These are phyloP conservation scores for Rhodeus uyekii DNA, from an alignment of 2,797 vertebrate genomes.

Conservation along the genomic window DNA sequence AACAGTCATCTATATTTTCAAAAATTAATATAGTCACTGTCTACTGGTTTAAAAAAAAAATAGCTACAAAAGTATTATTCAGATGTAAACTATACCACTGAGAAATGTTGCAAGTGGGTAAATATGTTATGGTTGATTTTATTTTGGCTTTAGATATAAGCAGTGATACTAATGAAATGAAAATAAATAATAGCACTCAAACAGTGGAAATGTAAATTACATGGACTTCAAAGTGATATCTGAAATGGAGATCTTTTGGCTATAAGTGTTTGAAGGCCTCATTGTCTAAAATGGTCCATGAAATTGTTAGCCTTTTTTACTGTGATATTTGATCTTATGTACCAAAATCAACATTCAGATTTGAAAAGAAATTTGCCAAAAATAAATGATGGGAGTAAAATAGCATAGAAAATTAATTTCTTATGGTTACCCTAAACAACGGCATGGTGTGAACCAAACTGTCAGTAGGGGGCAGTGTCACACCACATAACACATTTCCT, in stretches of 20 bases:
- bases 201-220: constrained; percentile 16
- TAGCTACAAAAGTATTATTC: background rate
- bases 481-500: constrained; percentile 32
- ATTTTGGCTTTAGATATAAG: constrained; percentile 2
- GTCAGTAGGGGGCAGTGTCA: constrained; percentile 80
- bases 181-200: background rate
- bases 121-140: background rate
- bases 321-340: constrained; percentile 47
- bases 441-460: background rate
- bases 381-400: background rate
- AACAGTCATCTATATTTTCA: background rate
- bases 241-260: constrained; percentile 44
- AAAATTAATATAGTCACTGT: background rate
- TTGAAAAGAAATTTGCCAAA: constrained; percentile 46
- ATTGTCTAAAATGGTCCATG: constrained; percentile 41
- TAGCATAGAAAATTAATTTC: background rate
- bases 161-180: background rate
- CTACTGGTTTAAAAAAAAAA: too few relatives aligned
- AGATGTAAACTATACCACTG: background rate
- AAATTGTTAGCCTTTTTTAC: constrained; percentile 36
- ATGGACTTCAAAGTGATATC: constrained; percentile 41
- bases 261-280: constrained; percentile 26
- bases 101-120: background rate
- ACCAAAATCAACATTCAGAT: constrained; percentile 39
- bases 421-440: background rate